These are phyloP conservation scores for Heteropelma amictum DNA, from an alignment of 2,888 invertebrate species.

Conservation along the genomic window DNA sequence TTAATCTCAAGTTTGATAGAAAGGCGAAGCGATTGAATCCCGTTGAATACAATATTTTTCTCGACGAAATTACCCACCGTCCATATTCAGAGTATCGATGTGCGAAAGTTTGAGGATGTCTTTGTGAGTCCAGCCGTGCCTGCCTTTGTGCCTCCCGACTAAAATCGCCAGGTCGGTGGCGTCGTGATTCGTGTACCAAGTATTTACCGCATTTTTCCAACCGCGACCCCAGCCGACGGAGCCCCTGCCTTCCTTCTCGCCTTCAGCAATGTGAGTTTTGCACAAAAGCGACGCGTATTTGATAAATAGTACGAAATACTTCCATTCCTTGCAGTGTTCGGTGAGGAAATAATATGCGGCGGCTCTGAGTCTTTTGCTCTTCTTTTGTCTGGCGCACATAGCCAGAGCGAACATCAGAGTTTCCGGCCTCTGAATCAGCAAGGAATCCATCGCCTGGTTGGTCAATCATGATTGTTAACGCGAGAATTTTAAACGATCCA, in stretches of 20 bases:
- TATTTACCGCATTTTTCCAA: conserved; percentile 82
- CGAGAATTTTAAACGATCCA: no score
- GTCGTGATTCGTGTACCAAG: conserved; percentile 83
- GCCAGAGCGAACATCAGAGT: conserved; percentile 83
- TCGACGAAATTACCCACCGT: not conserved
- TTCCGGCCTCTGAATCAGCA: conserved; percentile 80
- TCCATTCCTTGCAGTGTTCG: conserved; percentile 79
- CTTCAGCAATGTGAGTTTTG: conserved; percentile 69
- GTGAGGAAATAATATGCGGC: conserved; percentile 78
- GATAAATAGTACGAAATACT: conserved; percentile 83
- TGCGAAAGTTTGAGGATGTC: conserved; percentile 85
- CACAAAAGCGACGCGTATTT: conserved; percentile 80
- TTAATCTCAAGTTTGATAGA: no score
- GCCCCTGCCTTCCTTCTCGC: conserved; percentile 65
- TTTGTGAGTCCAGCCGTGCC: conserved; percentile 86
- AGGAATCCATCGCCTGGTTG: conserved; percentile 79
- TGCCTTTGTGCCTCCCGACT: conserved; percentile 82
- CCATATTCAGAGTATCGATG: conserved; percentile 72
- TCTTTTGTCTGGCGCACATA: conserved; percentile 79
- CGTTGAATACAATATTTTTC: no score
- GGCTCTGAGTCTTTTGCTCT: conserved; percentile 77
- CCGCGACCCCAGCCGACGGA: conserved; percentile 81
- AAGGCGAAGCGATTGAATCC: no score
- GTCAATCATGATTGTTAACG: no score
- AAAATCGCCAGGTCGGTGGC: conserved; percentile 83